Base-by-base conservation (phyloP, 2,888 invertebrate species). In the Parnassius mnemosyne region DNA sequence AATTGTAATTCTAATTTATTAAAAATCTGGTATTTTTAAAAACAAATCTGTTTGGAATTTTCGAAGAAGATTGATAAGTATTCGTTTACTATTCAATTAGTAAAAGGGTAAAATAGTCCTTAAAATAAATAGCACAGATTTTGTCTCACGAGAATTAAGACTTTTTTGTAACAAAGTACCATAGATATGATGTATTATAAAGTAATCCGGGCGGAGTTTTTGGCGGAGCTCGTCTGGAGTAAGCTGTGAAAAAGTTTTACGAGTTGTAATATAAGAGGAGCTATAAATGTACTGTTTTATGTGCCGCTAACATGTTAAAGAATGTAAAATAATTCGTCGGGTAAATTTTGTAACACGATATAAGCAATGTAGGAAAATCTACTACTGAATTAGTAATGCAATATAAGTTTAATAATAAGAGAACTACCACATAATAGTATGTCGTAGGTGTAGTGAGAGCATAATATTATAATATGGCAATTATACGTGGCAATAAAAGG, bases 251-350 rank as follows among this genome's bases (percentile, higher is more conserved):
- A 54, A 54, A 25, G 43, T 43, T 54, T 54, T 54, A 54, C 54
- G 54, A 54, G 54, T 44, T 54, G 54, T 44, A 43, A 54, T 44
- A 54, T 43, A 54, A 43, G 54, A 44, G 16, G 20, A 20, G 41
- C 41, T 53, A 41, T 43, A 54, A 54, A 54, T 54, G 16, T 54
- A 43, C 16, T 16, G 54, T 44, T 43, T 54, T 43, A 54, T 54
- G 43, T 44, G 43, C 20, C 12, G 43, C 43, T 16, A 43, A 54
- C 43, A 44, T 44, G 16, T 54, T 54, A 10, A 12, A 13, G 43
- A 43, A 43, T 54, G 44, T 54, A 16, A 54, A 54, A 54, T 16
- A 13, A 34, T 34, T 53, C 13, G 53, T 10, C 13, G 13, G 12
- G 10, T n/a, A 53, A 42, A 0, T n/a, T 42, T 53, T 41, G 42